Evolutionary conservation across 2,888 invertebrate species (phyloP).

Genomic region (Habroteleia sp.): DNA sequence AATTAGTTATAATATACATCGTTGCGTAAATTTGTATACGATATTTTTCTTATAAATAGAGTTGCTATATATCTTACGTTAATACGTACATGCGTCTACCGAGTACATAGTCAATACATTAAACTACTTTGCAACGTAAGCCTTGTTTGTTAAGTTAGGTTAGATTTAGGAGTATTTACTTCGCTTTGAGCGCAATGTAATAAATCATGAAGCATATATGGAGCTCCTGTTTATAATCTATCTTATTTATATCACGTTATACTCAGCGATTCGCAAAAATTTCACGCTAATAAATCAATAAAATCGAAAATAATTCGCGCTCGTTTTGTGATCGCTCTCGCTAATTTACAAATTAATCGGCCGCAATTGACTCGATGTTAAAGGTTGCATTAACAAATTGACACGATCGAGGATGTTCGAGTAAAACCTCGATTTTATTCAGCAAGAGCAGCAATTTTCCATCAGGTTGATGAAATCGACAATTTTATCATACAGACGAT

Average conservation of each 20-base stretch:
- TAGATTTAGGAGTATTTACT: conserved; percentile 61
- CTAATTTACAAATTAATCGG: too few relatives aligned
- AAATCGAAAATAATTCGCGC: too few relatives aligned
- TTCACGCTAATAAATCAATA: too few relatives aligned
- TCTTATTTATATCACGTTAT: conserved; percentile 14
- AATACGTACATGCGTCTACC: conserved; percentile 37
- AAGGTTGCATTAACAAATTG: too few relatives aligned
- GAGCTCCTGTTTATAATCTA: conserved; percentile 29
- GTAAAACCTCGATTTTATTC: not conserved
- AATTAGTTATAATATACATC: conserved; percentile 2
- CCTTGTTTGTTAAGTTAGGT: conserved; percentile 58
- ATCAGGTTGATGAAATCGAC: conserved; percentile 3
- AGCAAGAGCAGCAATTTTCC: conserved; percentile 8
- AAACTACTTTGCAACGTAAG: conserved; percentile 58
- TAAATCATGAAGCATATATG: conserved; percentile 41
- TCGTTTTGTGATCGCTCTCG: too few relatives aligned
- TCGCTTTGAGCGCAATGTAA: conserved; percentile 51
- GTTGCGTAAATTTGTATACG: conserved; percentile 2
- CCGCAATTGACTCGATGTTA: too few relatives aligned
- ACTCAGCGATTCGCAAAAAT: too few relatives aligned
- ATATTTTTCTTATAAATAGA: conserved; percentile 48
- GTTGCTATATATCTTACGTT: conserved; percentile 34
- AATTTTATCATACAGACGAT: conserved; percentile 28
- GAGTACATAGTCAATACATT: conserved; percentile 55
- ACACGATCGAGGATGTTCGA: too few relatives aligned